Conservation (phyloP, 1,140 invertebrate species). For the Nebria ingens region DNA sequence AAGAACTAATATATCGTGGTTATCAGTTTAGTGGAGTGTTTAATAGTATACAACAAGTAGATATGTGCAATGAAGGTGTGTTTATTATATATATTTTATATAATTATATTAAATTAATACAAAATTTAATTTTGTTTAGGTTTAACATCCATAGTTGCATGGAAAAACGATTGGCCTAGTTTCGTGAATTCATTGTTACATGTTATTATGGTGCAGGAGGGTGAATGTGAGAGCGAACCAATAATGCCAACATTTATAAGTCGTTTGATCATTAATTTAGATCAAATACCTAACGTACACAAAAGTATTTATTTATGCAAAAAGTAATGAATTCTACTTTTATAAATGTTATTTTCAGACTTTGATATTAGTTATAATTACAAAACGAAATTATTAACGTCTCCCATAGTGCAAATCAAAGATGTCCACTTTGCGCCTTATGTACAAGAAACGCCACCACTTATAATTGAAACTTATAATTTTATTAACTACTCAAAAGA, state of each 20-base stretch:
- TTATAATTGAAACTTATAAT: too few species aligned
- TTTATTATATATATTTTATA: too few species aligned
- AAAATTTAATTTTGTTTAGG: too few species aligned
- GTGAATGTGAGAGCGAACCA: slow-evolving; percentile 27
- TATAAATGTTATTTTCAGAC: slow-evolving; percentile 19
- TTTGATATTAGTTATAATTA: slow-evolving; percentile 28
- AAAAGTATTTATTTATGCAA: slow-evolving; percentile 5
- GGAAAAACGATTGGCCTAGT: slow-evolving; percentile 24
- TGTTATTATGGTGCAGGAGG: slow-evolving; percentile 27
- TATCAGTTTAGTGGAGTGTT: slow-evolving; percentile 64
- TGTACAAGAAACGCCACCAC: slow-evolving; percentile 17
- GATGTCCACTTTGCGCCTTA: too few species aligned
- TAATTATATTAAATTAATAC: too few species aligned
- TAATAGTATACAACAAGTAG: not conserved
- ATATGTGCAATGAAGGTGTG: not conserved
- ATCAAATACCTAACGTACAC: slow-evolving; percentile 21
- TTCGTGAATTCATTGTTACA: slow-evolving; percentile 30
- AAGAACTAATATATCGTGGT: slow-evolving; percentile 80
- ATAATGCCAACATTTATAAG: slow-evolving; percentile 25
- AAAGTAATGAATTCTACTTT: not conserved
- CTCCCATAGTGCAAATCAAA: slow-evolving; percentile 25
- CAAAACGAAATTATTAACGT: slow-evolving; percentile 23
- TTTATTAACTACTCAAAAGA: too few species aligned
- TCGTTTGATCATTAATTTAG: slow-evolving; percentile 25
- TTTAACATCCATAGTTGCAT: slow-evolving; percentile 18